phyloP scores from a whole-genome alignment of 2,888 invertebrate genomes.

The Strigamia maritima region DNA sequence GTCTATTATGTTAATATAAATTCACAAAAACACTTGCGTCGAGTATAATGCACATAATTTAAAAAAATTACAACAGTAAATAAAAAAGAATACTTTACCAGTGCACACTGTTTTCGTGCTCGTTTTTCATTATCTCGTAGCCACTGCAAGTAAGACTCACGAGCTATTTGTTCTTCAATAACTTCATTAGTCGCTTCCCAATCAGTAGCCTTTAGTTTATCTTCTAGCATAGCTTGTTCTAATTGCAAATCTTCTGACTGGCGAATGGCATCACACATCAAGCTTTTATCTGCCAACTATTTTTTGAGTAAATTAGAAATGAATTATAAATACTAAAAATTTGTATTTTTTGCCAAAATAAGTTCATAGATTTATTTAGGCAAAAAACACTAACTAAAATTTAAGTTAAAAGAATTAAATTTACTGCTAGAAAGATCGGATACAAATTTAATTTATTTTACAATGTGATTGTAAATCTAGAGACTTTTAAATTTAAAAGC shows the following conservation, averaged over 20 bases:
- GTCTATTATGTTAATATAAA: too few species aligned
- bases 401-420: too few species aligned
- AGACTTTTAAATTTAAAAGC: too few species aligned
- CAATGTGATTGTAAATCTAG: too few species aligned
- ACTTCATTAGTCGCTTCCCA: slow-evolving; percentile 89
- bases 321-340: slow-evolving; percentile 34
- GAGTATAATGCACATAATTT: too few species aligned
- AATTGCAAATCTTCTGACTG: slow-evolving; percentile 75
- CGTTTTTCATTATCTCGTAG: slow-evolving; percentile 64
- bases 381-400: too few species aligned
- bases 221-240: slow-evolving; percentile 86
- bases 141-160: slow-evolving; percentile 81
- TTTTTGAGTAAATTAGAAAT: slow-evolving; percentile 3
- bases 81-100: slow-evolving; percentile 48
- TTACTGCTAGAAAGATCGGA: too few species aligned
- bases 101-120: slow-evolving; percentile 51
- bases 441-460: too few species aligned
- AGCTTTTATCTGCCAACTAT: slow-evolving; percentile 64
- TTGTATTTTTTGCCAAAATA: too few species aligned
- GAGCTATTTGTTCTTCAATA: slow-evolving; percentile 81
- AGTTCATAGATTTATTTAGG: not conserved
- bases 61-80: too few species aligned
- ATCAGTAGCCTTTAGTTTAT: slow-evolving; percentile 81
- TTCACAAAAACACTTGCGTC: too few species aligned
- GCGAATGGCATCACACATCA: slow-evolving; percentile 69